Evolutionary conservation across 1,140 invertebrate species (phyloP), one percentile per base, ranked within the genome.

Genomic region (Epicauta chinensis): DNA sequence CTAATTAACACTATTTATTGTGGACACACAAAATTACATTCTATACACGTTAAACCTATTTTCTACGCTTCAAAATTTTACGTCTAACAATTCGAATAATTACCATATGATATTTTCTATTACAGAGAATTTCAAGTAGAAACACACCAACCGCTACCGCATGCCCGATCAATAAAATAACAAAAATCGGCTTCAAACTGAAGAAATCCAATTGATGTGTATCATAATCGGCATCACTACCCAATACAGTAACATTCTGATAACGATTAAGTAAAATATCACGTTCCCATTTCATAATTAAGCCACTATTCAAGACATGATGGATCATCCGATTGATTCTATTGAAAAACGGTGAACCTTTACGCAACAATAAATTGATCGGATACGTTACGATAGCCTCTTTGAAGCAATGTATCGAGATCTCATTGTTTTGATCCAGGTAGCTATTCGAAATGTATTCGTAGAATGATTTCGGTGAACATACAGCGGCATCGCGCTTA

Each of bases 331-430:
- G 10, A 30, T 57, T 46, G 14, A 62, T 47, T 10, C 31, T 23
- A 7, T 53, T 9, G 29, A 47, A 50, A 13, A 62, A 48, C 16
- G 58, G 55, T 34, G 48, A 58, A n/a, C 60, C 60, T 58, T 60
- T 62, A 9, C 52, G 17, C 43, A 58, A 47, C 17, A 58, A 42
- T 31, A 62, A 60, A 10, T 47, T 38, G 10, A 53, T 45, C 1
- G 59, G 58, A 49, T 47, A 62, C 16, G 42, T 16, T 12, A 56
- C 53, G 7, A 55, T 14, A 23, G 45, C 42, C 2, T 56, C 29
- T 3, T 55, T 17, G 35, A 62, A 62, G 12, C 53, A 59, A 40
- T 58, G 51, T 31, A 62, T 40, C 14, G 42, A n/a, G 2, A 53
- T 37, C 6, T 56, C 16, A 9, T 49, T 43, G 11, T 46, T 32